phyloP scores from a whole-genome alignment of 2,797 vertebrate genomes.

The Micrastur ruficollis region DNA sequence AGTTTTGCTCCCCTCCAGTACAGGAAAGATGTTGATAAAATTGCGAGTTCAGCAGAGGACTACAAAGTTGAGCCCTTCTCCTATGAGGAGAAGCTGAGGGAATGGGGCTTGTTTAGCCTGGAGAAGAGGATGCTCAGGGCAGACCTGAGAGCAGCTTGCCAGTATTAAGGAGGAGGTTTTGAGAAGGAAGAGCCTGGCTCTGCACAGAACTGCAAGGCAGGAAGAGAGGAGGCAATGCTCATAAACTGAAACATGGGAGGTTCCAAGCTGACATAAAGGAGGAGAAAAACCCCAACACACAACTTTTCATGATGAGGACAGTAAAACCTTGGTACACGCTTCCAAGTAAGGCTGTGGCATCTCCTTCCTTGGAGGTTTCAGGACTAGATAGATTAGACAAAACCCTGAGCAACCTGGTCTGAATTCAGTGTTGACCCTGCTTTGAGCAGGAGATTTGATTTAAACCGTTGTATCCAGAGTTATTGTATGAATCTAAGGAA shows the following conservation, averaged over 20 bases:
- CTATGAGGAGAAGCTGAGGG: too few relatives aligned
- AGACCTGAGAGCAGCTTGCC: not conserved
- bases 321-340: not conserved
- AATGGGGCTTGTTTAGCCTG: not conserved
- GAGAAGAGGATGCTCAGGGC: not conserved
- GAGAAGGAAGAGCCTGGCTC: not conserved
- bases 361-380: not conserved
- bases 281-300: fast-evolving
- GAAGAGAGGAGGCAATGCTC: not conserved
- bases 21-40: not conserved
- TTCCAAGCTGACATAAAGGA: not conserved
- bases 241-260: not conserved
- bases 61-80: not conserved
- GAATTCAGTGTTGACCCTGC: not conserved
- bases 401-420: not conserved
- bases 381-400: not conserved
- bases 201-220: not conserved
- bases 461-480: not conserved
- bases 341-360: not conserved
- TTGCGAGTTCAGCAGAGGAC: not conserved
- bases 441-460: not conserved
- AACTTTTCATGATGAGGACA: not conserved
- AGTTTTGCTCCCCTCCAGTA: not conserved
- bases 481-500: not conserved
- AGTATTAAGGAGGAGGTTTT: not conserved